Evolutionary conservation across 1,140 invertebrate species (phyloP).

Genomic region (Yoshiicerus persimilis): DNA sequence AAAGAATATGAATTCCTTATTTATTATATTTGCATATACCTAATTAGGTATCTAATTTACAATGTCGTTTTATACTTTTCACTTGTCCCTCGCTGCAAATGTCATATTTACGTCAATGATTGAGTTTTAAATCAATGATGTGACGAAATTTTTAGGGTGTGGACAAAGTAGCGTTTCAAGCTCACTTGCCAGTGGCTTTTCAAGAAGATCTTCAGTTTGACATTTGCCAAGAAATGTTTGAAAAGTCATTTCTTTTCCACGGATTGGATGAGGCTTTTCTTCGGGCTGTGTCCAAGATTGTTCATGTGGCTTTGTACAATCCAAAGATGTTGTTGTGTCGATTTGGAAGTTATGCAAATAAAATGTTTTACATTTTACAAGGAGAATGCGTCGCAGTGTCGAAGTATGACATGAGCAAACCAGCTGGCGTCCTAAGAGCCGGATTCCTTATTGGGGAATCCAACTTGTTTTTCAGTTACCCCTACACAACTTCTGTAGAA

Average conservation of each 20-base stretch:
- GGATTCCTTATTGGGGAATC: slow-evolving; percentile 46
- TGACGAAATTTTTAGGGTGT: too few relatives aligned
- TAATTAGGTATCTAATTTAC: too few relatives aligned
- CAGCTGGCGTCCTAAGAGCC: slow-evolving; percentile 36
- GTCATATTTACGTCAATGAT: too few relatives aligned
- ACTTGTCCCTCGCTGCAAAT: too few relatives aligned
- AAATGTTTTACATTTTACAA: slow-evolving; percentile 47
- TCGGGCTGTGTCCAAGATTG: slow-evolving; percentile 28
- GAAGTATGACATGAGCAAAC: slow-evolving; percentile 22
- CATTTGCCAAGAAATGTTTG: slow-evolving; percentile 47
- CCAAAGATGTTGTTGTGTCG: slow-evolving; percentile 45
- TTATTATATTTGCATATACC: too few relatives aligned
- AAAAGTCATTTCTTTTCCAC: slow-evolving; percentile 42
- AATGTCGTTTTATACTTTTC: too few relatives aligned
- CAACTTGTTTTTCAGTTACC: slow-evolving; percentile 44
- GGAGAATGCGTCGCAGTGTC: slow-evolving; percentile 41
- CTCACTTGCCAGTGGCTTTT: slow-evolving; percentile 33
- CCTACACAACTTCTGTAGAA: slow-evolving; percentile 38
- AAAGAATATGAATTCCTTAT: too few relatives aligned
- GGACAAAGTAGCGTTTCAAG: slow-evolving; percentile 23
- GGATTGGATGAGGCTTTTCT: slow-evolving; percentile 45
- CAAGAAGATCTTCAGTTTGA: slow-evolving; percentile 43
- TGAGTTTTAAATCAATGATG: too few relatives aligned
- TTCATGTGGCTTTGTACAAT: slow-evolving; percentile 41
- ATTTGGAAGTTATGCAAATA: slow-evolving; percentile 36